Evolutionary conservation across 2,888 invertebrate genomes (phyloP).

Genomic region (Cataglyphis albicans): DNA sequence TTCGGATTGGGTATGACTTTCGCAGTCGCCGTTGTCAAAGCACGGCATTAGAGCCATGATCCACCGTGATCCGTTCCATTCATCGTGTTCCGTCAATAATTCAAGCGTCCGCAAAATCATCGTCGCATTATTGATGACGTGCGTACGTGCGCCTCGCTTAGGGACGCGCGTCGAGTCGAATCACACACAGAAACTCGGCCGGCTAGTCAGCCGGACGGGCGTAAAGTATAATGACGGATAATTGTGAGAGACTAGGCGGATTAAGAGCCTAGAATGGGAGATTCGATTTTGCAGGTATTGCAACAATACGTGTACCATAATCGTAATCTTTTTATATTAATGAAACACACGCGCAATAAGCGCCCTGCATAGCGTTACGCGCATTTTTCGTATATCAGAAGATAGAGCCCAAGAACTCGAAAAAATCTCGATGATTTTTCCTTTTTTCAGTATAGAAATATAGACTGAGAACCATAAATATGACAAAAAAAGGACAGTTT

Average conservation of each 20-base stretch:
- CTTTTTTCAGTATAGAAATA: background rate
- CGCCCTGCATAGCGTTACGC: background rate
- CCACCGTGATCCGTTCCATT: conserved; percentile 59
- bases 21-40: conserved; percentile 13
- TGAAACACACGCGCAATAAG: background rate
- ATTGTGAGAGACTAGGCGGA: conserved; percentile 57
- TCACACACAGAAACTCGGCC: conserved; percentile 36
- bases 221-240: conserved; percentile 64
- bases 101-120: conserved; percentile 62
- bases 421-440: background rate
- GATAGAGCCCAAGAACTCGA: background rate
- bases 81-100: conserved; percentile 65
- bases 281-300: conserved; percentile 45
- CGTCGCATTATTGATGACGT: conserved; percentile 63
- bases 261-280: conserved; percentile 50
- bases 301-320: conserved; percentile 28
- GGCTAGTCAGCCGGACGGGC: conserved; percentile 54
- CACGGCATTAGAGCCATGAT: conserved; percentile 23
- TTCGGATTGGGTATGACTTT: conserved; percentile 24
- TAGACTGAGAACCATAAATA: background rate
- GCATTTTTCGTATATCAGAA: background rate
- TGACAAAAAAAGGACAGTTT: background rate
- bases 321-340: background rate
- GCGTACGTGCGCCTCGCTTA: conserved; percentile 49
- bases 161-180: conserved; percentile 31